Evolutionary conservation across 2,113 vertebrate genomes (phyloP).

Genomic region (Aphelocoma coerulescens): DNA sequence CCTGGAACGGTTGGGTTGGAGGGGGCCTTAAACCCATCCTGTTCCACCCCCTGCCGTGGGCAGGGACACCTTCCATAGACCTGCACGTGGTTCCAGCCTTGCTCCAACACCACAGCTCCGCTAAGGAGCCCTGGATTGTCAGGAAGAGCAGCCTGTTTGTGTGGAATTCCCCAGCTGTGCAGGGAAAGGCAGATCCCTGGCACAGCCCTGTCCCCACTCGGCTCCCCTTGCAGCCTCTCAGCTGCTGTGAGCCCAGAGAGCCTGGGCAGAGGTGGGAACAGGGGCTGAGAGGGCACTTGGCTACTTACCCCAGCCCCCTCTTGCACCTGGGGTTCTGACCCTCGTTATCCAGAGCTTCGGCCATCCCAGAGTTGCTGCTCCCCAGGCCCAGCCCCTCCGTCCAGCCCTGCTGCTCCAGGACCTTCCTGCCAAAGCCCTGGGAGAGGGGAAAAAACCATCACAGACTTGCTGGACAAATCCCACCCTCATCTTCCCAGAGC

Average conservation of each 20-base stretch:
- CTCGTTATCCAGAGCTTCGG: slow-evolving; percentile 87
- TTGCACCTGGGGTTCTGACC: slow-evolving; percentile 93
- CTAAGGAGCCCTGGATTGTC: rapidly evolving
- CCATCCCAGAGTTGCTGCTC: slow-evolving; percentile 78
- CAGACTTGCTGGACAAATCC: not conserved
- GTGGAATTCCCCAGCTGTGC: not conserved
- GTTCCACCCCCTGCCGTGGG: not conserved
- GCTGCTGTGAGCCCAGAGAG: not conserved
- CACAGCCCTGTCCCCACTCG: not conserved
- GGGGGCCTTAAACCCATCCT: not conserved
- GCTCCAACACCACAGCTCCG: not conserved
- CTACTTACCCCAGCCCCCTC: slow-evolving; percentile 90
- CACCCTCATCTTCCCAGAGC: not conserved
- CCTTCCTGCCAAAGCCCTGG: slow-evolving; percentile 90
- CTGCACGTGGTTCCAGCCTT: not conserved
- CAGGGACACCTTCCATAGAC: not conserved
- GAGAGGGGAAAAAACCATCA: not conserved
- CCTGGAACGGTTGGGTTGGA: not conserved
- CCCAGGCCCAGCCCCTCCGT: slow-evolving; percentile 89
- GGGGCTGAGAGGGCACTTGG: not conserved
- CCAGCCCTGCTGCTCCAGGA: slow-evolving; percentile 96
- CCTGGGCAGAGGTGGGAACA: not conserved
- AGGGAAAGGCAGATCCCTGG: not conserved
- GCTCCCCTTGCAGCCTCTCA: not conserved
- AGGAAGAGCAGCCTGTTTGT: not conserved